Evolutionary conservation across 2,888 invertebrate species (phyloP), one percentile per base, ranked within the genome.

Genomic region (Xestia c-nigrum): DNA sequence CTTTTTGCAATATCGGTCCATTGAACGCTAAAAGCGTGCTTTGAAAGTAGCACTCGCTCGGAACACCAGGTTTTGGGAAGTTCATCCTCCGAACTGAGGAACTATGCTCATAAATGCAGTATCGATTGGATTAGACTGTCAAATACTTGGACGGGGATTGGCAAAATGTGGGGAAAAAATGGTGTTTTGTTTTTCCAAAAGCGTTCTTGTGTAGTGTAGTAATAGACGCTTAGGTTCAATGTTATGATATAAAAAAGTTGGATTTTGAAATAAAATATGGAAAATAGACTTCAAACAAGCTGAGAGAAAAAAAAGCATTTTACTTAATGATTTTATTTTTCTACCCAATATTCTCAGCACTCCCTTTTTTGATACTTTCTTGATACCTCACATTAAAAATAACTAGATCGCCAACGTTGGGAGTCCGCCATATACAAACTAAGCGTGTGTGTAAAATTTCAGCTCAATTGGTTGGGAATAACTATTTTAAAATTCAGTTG

Each of bases 101-200:
- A 80, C 68, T 65, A 57, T 76, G 71, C 69, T 84, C 68, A 76
- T 84, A 76, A 72, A 73, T 65, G 61, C 14, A 73, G 61, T 68
- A 76, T 52, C 66, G 63, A 70, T 75, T 70, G 52, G 65, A 67
- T 74, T 66, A 63, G 61, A 31, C 40, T 68, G 24, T 46, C 24
- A 38, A 21, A 14, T 52, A 57, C 40, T 50, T 38, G 57, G 5
- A n/a, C 16, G 14, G 3, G 5, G 40, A 21, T 38, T 55, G 1
- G 24, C 9, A 65, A 71, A 71, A 9, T 65, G 1, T 59, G 5
- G 21, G 9, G 10, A 46, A 65, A 59, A 46, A 19, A 10, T 21
- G 4, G 21, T 52, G 21, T 14, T 55, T 3, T 50, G n/a, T n/a
- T n/a, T 55, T 7, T 43, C 9, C 5, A 38, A 61, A 61, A 61